A percentile compares a stretch with the other conserved stretches of the same genome.
phyloP scores from a whole-genome alignment of 37 sponge, comb jelly and placozoan species.

The Diacarnus erythraeanus region DNA sequence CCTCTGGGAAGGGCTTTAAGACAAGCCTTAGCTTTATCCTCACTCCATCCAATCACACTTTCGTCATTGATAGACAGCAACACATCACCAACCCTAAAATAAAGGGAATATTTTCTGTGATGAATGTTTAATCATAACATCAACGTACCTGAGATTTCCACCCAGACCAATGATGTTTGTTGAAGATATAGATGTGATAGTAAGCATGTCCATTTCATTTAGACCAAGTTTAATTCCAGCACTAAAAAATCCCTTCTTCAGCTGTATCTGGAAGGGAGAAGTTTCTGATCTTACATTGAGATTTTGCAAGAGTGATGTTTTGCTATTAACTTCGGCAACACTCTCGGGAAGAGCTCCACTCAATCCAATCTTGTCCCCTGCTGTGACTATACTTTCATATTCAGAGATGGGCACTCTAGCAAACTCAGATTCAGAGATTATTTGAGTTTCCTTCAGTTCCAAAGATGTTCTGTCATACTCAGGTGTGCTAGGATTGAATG shows the following conservation, averaged over 20 bases:
- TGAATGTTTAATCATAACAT: neutral
- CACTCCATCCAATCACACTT: slow-evolving; percentile 19
- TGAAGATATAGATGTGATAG: slow-evolving; percentile 39
- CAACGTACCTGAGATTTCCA: slow-evolving; percentile 64
- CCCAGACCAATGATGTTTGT: slow-evolving; percentile 55
- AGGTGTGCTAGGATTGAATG: slow-evolving; percentile 15
- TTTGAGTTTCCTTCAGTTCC: neutral
- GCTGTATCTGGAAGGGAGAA: slow-evolving; percentile 70
- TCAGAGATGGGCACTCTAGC: slow-evolving; percentile 18
- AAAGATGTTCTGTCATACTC: no score
- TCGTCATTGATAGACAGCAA: slow-evolving; percentile 64
- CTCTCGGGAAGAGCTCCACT: neutral
- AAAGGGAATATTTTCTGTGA: neutral
- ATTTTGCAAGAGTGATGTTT: neutral
- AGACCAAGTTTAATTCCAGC: slow-evolving; percentile 47
- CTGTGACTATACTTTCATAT: no score
- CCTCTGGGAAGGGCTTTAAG: slow-evolving; percentile 58
- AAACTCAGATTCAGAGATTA: slow-evolving; percentile 7
- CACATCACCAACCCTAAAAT: slow-evolving; percentile 56
- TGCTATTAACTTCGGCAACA: neutral
- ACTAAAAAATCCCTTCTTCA: slow-evolving; percentile 57
- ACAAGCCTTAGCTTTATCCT: slow-evolving; percentile 27
- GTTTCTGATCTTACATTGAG: slow-evolving; percentile 14
- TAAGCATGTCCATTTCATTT: slow-evolving; percentile 46
- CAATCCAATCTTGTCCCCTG: no score